phyloP scores from a whole-genome alignment of 2,113 vertebrate genomes.

The Tupaia chinensis region DNA sequence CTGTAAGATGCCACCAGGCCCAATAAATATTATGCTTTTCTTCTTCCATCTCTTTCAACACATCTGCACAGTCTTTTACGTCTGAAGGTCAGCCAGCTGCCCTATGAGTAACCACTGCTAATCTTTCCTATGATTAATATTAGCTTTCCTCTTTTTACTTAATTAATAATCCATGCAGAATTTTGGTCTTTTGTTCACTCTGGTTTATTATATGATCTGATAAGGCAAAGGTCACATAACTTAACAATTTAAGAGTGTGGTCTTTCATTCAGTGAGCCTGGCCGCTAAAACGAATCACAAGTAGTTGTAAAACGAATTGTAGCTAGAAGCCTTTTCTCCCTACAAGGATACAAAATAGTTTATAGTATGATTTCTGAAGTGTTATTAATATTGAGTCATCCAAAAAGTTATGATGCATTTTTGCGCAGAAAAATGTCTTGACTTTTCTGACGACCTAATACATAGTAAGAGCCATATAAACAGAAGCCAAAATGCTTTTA shows the following conservation, averaged over 20 bases:
- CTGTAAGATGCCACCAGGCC: slow-evolving; percentile 77
- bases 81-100: slow-evolving; percentile 61
- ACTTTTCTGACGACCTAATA: too few relatives aligned
- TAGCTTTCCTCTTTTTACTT: slow-evolving; percentile 47
- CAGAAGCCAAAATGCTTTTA: background rate
- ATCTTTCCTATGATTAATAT: slow-evolving; percentile 77
- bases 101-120: slow-evolving; percentile 58
- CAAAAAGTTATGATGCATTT: too few relatives aligned
- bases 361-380: background rate
- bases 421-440: too few relatives aligned
- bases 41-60: slow-evolving; percentile 78
- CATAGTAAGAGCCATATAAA: background rate
- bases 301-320: background rate
- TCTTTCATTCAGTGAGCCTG: background rate
- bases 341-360: background rate
- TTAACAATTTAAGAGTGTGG: background rate
- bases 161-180: slow-evolving; percentile 49
- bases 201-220: background rate
- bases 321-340: background rate
- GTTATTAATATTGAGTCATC: background rate
- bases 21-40: slow-evolving; percentile 82
- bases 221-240: background rate
- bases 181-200: background rate
- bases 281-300: background rate
- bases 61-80: slow-evolving; percentile 50